Percentiles rank a stretch among this genome's conserved stretches.
Conservation (phyloP, 2,797 vertebrate species). For the Liparis tanakae region DNA sequence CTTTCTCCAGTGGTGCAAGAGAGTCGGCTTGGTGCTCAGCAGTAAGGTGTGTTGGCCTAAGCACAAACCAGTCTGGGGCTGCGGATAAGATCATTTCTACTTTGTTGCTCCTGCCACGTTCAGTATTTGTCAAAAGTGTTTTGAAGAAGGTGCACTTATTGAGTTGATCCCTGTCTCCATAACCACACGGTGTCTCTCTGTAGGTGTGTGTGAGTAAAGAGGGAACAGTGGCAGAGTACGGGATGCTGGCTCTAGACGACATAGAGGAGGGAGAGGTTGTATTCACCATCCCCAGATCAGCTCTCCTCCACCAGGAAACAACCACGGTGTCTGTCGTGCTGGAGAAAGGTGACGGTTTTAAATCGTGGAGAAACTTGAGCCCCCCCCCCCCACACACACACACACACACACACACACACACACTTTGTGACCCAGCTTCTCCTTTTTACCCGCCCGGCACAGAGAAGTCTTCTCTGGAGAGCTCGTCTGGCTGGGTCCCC, state of each 20-base stretch:
- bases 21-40: conserved; percentile 82
- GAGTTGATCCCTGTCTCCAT: not conserved
- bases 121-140: not conserved
- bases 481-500: conserved; percentile 92
- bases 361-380: not conserved
- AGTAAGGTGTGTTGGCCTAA: conserved; percentile 79
- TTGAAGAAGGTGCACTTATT: not conserved
- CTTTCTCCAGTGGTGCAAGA: conserved; percentile 88
- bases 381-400: no score
- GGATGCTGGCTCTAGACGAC: conserved; percentile 87
- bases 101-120: not conserved
- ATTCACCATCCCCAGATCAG: conserved; percentile 86
- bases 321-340: conserved; percentile 81
- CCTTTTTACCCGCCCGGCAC: not conserved
- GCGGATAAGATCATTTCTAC: not conserved
- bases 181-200: not conserved
- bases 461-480: conserved; percentile 87
- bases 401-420: no score
- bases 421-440: not conserved
- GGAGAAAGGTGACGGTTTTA: conserved; percentile 78
- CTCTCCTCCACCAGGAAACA: conserved; percentile 88
- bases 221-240: conserved; percentile 89
- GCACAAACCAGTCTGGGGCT: not conserved
- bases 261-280: conserved; percentile 88
- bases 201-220: conserved; percentile 88